Conservation (phyloP, 2,797 vertebrate species). For the Tokudaia tokunoshimensis region DNA sequence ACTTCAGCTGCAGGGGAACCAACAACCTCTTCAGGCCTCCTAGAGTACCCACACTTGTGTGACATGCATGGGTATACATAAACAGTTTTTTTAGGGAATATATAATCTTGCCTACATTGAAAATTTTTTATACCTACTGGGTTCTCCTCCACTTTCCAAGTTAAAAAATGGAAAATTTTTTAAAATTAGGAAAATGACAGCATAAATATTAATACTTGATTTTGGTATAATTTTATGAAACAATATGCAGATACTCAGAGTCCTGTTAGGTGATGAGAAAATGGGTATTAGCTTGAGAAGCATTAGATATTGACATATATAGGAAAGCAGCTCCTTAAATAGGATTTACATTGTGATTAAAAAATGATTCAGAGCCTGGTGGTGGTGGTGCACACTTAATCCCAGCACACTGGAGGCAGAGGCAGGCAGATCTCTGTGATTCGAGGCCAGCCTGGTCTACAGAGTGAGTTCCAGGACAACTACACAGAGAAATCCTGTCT, state of each 20-base stretch:
- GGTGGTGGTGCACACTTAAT: background rate
- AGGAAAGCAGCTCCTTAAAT: conserved; percentile 20
- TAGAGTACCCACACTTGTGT: background rate
- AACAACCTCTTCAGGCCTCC: background rate
- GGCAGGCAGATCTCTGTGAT: background rate
- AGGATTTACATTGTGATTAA: conserved; percentile 52
- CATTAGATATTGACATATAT: conserved; percentile 28
- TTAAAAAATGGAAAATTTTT: background rate
- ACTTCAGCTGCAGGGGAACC: background rate
- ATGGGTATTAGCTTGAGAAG: conserved; percentile 21
- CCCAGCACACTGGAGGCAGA: background rate
- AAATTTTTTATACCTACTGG: conserved; percentile 5
- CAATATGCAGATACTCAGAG: conserved; percentile 37
- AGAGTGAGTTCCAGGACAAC: background rate
- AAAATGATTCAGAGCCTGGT: background rate
- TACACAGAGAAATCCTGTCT: background rate
- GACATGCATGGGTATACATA: background rate
- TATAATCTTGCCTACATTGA: background rate
- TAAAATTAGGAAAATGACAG: conserved; percentile 7
- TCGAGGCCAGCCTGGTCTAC: background rate
- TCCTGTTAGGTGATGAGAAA: background rate
- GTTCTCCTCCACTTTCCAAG: background rate
- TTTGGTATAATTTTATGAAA: conserved; percentile 63
- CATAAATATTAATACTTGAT: conserved; percentile 65
- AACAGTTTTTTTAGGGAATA: background rate